A percentile compares a stretch with the other conserved stretches of the same genome.
phyloP scores from a whole-genome alignment of 53 echinoderm and acorn worm genomes.

The Stichopus horrens region DNA sequence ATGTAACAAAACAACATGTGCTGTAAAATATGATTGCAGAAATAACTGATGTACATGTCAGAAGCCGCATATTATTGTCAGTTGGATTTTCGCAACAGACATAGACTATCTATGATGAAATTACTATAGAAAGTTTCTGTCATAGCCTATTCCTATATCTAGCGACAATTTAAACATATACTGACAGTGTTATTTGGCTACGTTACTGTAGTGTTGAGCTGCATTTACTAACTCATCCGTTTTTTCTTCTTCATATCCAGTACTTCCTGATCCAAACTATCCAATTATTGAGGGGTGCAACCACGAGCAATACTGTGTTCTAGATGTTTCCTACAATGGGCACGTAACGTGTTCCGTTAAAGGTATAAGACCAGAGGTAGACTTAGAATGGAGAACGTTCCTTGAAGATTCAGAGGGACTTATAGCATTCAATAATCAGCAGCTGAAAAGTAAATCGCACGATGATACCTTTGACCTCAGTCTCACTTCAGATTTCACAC shows the following conservation, averaged over 20 bases:
- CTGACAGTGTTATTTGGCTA: background rate
- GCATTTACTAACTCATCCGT: background rate
- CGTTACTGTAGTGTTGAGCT: background rate
- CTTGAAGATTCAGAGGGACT: background rate
- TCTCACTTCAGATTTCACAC: background rate
- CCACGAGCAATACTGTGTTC: slow-evolving; percentile 13
- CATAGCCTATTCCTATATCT: too few relatives aligned
- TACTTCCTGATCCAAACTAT: background rate
- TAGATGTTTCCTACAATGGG: background rate
- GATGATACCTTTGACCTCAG: background rate
- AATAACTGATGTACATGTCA: too few relatives aligned
- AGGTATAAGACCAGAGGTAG: background rate
- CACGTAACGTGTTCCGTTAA: background rate
- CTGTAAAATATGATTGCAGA: too few relatives aligned
- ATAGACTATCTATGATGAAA: too few relatives aligned
- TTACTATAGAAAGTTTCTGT: too few relatives aligned
- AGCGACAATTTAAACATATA: too few relatives aligned
- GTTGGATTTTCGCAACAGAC: too few relatives aligned
- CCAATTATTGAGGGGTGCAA: background rate
- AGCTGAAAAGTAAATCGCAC: background rate
- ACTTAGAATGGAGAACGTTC: background rate
- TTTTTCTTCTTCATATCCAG: background rate
- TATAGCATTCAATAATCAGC: background rate
- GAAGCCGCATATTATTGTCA: too few relatives aligned
- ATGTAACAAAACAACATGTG: too few relatives aligned